phyloP scores from a whole-genome alignment of 1,140 invertebrate genomes.

The Ceratina calcarata region DNA sequence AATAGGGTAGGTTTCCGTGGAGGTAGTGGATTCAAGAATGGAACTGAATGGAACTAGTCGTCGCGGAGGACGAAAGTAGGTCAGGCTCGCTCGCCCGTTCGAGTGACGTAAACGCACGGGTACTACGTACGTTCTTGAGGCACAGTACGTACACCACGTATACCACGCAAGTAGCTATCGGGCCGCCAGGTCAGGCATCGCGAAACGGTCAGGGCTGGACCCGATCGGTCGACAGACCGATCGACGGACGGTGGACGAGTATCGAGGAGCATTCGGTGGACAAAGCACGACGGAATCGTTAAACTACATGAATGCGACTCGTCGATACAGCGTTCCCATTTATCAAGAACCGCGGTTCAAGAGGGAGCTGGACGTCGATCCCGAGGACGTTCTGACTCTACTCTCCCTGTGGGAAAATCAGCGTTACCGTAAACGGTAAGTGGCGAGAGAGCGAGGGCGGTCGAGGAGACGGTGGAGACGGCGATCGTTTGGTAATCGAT shows the following conservation, averaged over 20 bases:
- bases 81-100: conserved; percentile 59
- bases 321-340: conserved; percentile 55
- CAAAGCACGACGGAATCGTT: background rate
- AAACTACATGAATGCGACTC: background rate
- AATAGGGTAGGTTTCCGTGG: conserved; percentile 46
- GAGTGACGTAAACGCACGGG: conserved; percentile 36
- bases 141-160: no score
- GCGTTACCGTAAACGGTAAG: conserved; percentile 66
- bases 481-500: no score
- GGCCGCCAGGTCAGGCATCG: no score
- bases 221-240: background rate
- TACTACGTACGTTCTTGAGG: conserved; percentile 21
- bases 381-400: conserved; percentile 73
- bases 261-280: no score
- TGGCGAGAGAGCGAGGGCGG: background rate
- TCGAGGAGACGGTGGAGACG: no score
- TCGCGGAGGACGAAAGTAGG: conserved; percentile 60
- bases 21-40: conserved; percentile 59
- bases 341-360: conserved; percentile 74
- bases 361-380: conserved; percentile 75
- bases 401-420: conserved; percentile 74
- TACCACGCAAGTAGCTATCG: background rate
- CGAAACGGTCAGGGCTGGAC: background rate
- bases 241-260: background rate
- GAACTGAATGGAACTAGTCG: conserved; percentile 70